A percentile compares a stretch with the other conserved stretches of the same genome.
phyloP scores from a whole-genome alignment of 2,113 vertebrate species.

The Gobius niger region DNA sequence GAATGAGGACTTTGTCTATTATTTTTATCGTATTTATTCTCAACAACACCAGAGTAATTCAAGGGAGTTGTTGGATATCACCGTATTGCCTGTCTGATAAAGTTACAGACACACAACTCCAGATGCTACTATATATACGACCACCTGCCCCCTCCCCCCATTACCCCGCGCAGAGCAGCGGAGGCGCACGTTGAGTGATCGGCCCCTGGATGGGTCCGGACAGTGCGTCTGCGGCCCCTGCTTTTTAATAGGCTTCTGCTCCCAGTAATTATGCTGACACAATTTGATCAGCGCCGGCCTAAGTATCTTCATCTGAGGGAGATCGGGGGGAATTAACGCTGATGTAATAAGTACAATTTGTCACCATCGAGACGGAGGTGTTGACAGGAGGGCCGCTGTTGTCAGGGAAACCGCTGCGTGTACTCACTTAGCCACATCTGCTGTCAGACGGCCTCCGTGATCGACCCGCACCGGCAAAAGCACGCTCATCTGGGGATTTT shows the following conservation, averaged over 20 bases:
- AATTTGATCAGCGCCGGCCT: slow-evolving; percentile 89
- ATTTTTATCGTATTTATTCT: too few species aligned
- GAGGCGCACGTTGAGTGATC: slow-evolving; percentile 66
- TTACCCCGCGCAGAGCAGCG: slow-evolving; percentile 44
- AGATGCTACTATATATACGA: background rate
- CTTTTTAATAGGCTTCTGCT: slow-evolving; percentile 90
- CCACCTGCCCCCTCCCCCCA: slow-evolving; percentile 3
- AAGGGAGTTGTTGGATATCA: too few species aligned
- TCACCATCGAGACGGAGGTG: slow-evolving; percentile 89
- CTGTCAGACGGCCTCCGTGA: slow-evolving; percentile 60
- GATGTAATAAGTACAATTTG: slow-evolving; percentile 95
- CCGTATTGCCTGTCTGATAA: too few species aligned
- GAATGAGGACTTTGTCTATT: too few species aligned
- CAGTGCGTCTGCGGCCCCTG: slow-evolving; percentile 76
- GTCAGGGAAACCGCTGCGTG: slow-evolving; percentile 79
- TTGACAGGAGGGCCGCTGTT: slow-evolving; percentile 82
- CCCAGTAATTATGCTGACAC: slow-evolving; percentile 91
- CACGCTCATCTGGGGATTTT: slow-evolving; percentile 34
- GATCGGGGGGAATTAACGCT: slow-evolving; percentile 89
- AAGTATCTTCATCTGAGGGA: slow-evolving; percentile 93
- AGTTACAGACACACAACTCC: background rate
- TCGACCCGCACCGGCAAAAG: slow-evolving; percentile 54
- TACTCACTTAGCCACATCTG: slow-evolving; percentile 60
- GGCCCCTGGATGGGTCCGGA: slow-evolving; percentile 68
- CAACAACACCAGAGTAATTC: too few species aligned